phyloP scores from a whole-genome alignment of 92 coral and sea anemone genomes.

The Diadumene lineata region DNA sequence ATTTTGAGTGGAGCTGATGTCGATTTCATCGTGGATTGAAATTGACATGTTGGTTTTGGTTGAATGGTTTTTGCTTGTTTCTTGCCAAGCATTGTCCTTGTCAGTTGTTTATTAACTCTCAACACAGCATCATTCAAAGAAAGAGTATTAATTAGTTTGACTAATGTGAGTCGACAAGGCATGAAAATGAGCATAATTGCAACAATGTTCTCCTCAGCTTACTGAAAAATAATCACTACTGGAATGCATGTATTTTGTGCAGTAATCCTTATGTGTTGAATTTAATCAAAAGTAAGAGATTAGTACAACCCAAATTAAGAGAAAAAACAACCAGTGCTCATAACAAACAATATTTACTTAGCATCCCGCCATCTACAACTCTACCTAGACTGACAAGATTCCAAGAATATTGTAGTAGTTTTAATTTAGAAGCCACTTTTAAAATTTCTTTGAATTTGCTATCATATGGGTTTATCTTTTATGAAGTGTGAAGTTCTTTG shows the following conservation, averaged over 20 bases:
- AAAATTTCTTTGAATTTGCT: not conserved
- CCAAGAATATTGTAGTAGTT: no score
- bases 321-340: not conserved
- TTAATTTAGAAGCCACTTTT: not conserved
- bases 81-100: conserved; percentile 18
- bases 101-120: conserved; percentile 7
- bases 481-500: not conserved
- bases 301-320: not conserved
- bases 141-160: no score
- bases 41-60: conserved; percentile 7
- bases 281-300: conserved; percentile 2
- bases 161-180: no score
- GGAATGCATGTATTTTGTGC: not conserved
- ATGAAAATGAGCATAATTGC: not conserved
- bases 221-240: not conserved
- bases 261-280: conserved; percentile 1
- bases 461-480: not conserved
- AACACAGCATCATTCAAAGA: conserved; percentile 5
- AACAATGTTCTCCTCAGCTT: not conserved
- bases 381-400: no score
- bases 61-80: conserved; percentile 12
- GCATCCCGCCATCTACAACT: not conserved
- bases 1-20: not conserved
- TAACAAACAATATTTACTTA: not conserved
- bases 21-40: not conserved